phyloP scores from a whole-genome alignment of 2,888 invertebrate genomes.

The Strigamia crassipes region DNA sequence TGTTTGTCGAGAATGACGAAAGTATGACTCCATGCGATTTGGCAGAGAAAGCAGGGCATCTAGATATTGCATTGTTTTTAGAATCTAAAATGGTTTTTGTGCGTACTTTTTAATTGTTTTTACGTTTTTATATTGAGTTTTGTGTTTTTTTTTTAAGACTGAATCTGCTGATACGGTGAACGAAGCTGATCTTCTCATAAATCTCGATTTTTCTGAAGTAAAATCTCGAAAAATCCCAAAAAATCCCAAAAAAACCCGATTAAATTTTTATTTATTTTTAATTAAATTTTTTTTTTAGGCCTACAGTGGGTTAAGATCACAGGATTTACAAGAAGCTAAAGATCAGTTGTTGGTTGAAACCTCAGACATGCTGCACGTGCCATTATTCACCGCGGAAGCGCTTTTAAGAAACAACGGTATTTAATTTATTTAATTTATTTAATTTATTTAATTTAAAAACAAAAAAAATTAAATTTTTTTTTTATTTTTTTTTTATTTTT shows the following conservation, averaged over 20 bases:
- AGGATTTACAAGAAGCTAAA: conserved; percentile 72
- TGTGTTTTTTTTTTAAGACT: conserved; percentile 56
- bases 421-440: no score
- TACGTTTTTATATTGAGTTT: neutral
- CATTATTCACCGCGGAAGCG: conserved; percentile 72
- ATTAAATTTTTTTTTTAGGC: conserved; percentile 56
- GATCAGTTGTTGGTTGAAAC: conserved; percentile 72
- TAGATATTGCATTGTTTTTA: conserved; percentile 67
- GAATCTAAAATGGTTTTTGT: conserved; percentile 73
- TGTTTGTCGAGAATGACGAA: conserved; percentile 68
- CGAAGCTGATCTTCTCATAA: conserved; percentile 59
- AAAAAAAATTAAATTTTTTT: neutral
- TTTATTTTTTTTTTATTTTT: conserved; percentile 34
- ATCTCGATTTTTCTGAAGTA: conserved; percentile 50
- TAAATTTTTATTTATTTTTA: neutral
- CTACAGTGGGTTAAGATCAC: conserved; percentile 68
- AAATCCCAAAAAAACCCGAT: no score
- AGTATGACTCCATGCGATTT: conserved; percentile 70
- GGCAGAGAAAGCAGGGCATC: conserved; percentile 66
- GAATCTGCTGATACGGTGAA: conserved; percentile 61
- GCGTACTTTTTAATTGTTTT: conserved; percentile 56
- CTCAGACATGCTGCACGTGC: conserved; percentile 72
- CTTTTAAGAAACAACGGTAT: conserved; percentile 69
- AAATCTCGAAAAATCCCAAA: no score
- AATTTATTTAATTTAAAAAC: no score